Evolutionary conservation across 35 echinoderm and acorn worm genomes (phyloP), one percentile per base, ranked within the genome.

Genomic region (Chiridota heheva): DNA sequence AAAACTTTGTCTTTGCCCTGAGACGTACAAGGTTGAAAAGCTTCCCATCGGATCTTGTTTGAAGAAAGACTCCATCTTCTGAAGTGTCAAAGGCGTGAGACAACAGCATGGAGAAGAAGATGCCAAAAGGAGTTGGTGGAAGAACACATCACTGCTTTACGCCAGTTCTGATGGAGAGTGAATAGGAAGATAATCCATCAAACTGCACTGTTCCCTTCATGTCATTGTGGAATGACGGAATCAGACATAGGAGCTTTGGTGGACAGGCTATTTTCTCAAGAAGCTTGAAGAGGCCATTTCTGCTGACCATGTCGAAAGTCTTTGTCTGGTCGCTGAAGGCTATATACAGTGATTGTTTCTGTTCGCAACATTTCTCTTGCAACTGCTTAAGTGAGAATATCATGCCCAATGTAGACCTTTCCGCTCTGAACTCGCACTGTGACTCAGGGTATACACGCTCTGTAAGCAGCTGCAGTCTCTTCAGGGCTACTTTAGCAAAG

Each of bases 241-340:
- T 26, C 3, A 60, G 6, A 4, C 69, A 18, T 44, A 75, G 39
- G 68, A 85, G 42, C 36, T 85, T 85, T 0, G 0, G 1, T 8
- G 74, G 75, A 42, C 74, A 66, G 25, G 77, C 77, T 49, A 55
- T 35, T 13, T 74, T 76, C 37, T 31, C 2, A 0, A 89, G 68
- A 20, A 89, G 29, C 2, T 20, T 41, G 49, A 46, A 82, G 36
- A 89, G 57, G 13, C 48, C 78, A 40, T 38, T 26, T 74, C 78
- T 78, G 84, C 65, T 63, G 29, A 82, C 55, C 27, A 44, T 58
- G 27, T 89, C 60, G 38, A 89, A 89, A 0, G 87, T 68, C 30
- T 89, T 89, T 25, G 87, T 82, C 2, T 82, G 69, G 58, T 89
- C 70, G 30, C 73, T 69, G 70, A 89, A 82, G 40, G 67, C 78